Evolutionary conservation across 2,888 invertebrate species (phyloP), one percentile per base, ranked within the genome.

Genomic region (Andrena marginata): DNA sequence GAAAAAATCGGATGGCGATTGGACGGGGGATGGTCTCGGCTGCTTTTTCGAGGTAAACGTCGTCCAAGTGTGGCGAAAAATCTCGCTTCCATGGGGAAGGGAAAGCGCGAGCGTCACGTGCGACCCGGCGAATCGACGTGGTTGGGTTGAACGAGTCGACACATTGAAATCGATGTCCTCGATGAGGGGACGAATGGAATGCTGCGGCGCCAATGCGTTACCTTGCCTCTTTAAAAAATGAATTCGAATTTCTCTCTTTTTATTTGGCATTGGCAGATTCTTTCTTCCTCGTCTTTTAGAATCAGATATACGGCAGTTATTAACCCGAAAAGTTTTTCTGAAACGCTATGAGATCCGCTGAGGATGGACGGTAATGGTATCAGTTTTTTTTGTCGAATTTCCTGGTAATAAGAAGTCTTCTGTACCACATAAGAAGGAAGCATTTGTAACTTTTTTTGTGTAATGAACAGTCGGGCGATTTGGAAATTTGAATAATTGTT

Each of bases 1-100:
- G 91, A 90, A 91, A 91, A 69, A 72, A 73, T 63, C 63, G 70
- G 26, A 48, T 33, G 63, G 51, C 20, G 42, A 62, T 31, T 54
- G 56, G 56, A 54, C 42, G 51, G 67, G 59, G 51, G 51, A 33
- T 35, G 49, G 68, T 29, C 31, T 23, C 6, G 33, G 31, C 42
- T 42, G 48, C 42, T 59, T 42, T 59, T 63, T 67, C 67, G 74
- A 64, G 62, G 67, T 60, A 74, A 70, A 65, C 65, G 69, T 54
- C 70, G 81, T 63, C 72, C 68, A 75, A 86, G 84, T 82, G 87
- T 86, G 81, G 89, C 90, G 90, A 91, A 92, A 93, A 93, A 93
- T 93, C 92, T 42, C 92, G 92, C 92, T 92, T 92, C 89, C 89
- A 91, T 4, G 23, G 63, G 62, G 59, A 48, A 51, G 65, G 59